Evolutionary conservation across 2,113 vertebrate species (phyloP).

Genomic region (Campylorhamphus procurvoides): DNA sequence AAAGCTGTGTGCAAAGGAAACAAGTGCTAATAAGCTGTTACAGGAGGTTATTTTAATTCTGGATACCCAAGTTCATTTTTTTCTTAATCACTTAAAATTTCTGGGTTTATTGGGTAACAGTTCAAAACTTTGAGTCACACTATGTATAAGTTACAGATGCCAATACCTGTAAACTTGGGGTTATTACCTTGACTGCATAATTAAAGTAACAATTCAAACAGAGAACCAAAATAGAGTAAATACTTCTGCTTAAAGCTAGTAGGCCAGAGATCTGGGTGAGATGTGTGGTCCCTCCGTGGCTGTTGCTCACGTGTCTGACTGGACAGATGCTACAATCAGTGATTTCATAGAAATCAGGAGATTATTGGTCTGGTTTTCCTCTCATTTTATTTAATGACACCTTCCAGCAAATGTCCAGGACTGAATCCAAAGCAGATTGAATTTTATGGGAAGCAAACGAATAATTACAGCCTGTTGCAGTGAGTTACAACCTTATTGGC

Average conservation of each 20-base stretch:
- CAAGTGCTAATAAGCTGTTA: not conserved
- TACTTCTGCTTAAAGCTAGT: not conserved
- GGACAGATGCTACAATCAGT: not conserved
- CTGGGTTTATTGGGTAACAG: not conserved
- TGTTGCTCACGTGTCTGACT: not conserved
- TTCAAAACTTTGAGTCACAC: not conserved
- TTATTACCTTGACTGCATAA: not conserved
- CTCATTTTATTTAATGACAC: conserved; percentile 21
- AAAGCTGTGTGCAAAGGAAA: not conserved
- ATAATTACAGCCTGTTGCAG: not conserved
- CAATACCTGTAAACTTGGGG: not conserved
- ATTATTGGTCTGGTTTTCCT: not conserved
- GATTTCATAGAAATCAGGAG: not conserved
- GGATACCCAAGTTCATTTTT: not conserved
- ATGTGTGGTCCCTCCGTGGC: not conserved
- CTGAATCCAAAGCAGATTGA: conserved; percentile 22
- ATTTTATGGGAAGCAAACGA: conserved; percentile 21
- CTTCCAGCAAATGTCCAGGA: conserved; percentile 18
- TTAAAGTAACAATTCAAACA: not conserved
- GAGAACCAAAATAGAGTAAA: not conserved
- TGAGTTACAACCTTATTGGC: not conserved
- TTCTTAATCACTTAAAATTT: not conserved
- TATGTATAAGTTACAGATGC: not conserved
- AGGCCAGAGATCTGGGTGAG: not conserved
- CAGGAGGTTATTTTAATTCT: not conserved